A percentile compares a stretch with the other conserved stretches of the same genome.
These are phyloP conservation scores for Pterostichus niger DNA, from an alignment of 2,888 invertebrate genomes.

Conservation along the genomic window DNA sequence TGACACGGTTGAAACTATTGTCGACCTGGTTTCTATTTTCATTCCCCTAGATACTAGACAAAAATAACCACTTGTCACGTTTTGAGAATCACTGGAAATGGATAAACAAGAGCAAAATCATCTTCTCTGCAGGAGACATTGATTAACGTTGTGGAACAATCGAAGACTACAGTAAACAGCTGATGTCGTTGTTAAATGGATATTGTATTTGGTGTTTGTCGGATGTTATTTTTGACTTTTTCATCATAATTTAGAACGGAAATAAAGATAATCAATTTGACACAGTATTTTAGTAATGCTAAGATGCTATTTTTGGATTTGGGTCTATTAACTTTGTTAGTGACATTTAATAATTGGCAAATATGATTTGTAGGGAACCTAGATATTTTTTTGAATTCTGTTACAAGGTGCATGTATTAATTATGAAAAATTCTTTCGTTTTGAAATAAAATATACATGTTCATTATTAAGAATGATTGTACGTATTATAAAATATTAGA, in stretches of 20 bases:
- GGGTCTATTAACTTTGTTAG: neutral
- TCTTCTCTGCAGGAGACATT: conserved; percentile 52
- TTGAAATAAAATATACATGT: neutral
- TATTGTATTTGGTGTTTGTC: conserved; percentile 14
- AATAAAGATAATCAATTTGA: conserved; percentile 41
- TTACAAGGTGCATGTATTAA: conserved; percentile 10
- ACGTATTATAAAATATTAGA: neutral
- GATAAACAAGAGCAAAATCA: conserved; percentile 43
- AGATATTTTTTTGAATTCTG: conserved; percentile 10
- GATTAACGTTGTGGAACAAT: conserved; percentile 56
- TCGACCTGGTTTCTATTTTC: conserved; percentile 60
- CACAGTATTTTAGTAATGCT: conserved; percentile 1
- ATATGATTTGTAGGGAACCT: conserved; percentile 7
- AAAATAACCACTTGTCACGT: conserved; percentile 22
- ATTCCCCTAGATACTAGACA: neutral
- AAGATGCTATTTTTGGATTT: conserved; percentile 1
- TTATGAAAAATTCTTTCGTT: neutral
- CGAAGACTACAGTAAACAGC: conserved; percentile 29
- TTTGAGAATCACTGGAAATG: conserved; percentile 38
- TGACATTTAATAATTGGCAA: conserved; percentile 13
- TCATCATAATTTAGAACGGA: conserved; percentile 47
- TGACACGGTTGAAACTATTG: conserved; percentile 41
- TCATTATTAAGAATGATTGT: too few species aligned
- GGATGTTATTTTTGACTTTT: conserved; percentile 47
- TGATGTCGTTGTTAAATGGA: conserved; percentile 33